Evolutionary conservation across 2,797 vertebrate species (phyloP).

Genomic region (Enteromius thamalakanensis): DNA sequence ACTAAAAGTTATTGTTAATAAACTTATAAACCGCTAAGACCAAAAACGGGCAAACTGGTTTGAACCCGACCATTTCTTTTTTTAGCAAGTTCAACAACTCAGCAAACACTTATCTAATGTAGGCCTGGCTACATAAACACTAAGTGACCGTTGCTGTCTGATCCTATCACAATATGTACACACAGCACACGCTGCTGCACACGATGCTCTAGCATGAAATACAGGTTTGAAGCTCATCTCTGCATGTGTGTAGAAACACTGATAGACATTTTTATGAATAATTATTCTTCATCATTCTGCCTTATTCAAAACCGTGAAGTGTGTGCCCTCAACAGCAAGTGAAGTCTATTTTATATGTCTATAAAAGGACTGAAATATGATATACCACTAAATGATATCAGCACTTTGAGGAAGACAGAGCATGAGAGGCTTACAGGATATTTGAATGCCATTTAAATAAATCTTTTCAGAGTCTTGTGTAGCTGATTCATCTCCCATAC

Average conservation of each 20-base stretch:
- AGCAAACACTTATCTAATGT: slow-evolving; percentile 24
- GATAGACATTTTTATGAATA: neutral
- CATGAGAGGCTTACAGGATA: neutral
- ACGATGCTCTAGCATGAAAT: slow-evolving; percentile 21
- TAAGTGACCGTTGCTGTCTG: neutral
- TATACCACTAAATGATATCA: neutral
- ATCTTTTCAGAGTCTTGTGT: neutral
- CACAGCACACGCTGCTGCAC: slow-evolving; percentile 7
- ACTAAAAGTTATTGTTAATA: neutral
- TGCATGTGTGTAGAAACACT: neutral
- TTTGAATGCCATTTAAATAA: slow-evolving; percentile 4
- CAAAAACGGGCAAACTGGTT: neutral
- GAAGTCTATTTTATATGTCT: neutral
- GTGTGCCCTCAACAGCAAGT: neutral
- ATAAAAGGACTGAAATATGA: neutral
- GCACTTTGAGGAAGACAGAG: neutral
- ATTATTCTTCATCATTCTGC: neutral
- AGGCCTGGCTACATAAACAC: slow-evolving; percentile 1
- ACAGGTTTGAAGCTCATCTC: neutral
- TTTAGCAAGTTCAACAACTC: slow-evolving; percentile 15
- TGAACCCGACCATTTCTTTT: neutral
- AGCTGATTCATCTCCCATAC: neutral
- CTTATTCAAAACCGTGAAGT: neutral
- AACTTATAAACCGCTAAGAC: neutral
- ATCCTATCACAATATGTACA: slow-evolving; percentile 24